These are phyloP conservation scores for Podargus strigoides DNA, from an alignment of 2,797 vertebrate species.

Conservation along the genomic window DNA sequence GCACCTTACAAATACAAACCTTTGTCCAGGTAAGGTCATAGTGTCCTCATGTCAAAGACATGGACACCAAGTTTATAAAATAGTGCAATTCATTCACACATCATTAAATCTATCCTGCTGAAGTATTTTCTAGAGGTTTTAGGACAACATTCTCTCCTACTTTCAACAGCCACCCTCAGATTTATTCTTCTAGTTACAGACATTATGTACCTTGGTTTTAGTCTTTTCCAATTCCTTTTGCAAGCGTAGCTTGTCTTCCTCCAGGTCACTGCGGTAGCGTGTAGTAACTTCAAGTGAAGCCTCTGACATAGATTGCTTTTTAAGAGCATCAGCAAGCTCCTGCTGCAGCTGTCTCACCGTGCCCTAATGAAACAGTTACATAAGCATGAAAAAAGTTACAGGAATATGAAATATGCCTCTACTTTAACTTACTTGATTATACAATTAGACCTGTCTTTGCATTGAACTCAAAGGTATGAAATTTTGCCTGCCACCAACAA, in stretches of 20 bases:
- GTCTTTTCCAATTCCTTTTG: no score
- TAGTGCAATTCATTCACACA: no score
- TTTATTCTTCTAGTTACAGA: neutral
- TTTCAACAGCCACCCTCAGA: neutral
- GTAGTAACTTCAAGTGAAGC: constrained; percentile 89
- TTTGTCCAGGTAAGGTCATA: neutral
- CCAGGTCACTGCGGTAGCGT: constrained; percentile 59
- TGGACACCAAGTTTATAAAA: no score
- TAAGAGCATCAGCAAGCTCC: constrained; percentile 89
- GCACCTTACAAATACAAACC: neutral
- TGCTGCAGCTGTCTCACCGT: constrained; percentile 86
- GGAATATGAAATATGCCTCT: neutral
- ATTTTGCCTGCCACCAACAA: neutral
- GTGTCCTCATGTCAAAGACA: neutral
- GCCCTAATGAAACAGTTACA: constrained; percentile 67
- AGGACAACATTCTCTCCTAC: neutral
- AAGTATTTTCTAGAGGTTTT: no score
- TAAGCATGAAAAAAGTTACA: neutral
- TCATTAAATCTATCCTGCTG: no score
- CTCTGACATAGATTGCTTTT: constrained; percentile 93
- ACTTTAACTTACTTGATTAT: neutral
- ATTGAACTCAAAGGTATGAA: neutral
- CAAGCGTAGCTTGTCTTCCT: no score
- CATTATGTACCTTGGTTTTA: no score
- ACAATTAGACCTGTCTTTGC: neutral